phyloP scores from a whole-genome alignment of 2,797 vertebrate species.

The Scarus forsteni region DNA sequence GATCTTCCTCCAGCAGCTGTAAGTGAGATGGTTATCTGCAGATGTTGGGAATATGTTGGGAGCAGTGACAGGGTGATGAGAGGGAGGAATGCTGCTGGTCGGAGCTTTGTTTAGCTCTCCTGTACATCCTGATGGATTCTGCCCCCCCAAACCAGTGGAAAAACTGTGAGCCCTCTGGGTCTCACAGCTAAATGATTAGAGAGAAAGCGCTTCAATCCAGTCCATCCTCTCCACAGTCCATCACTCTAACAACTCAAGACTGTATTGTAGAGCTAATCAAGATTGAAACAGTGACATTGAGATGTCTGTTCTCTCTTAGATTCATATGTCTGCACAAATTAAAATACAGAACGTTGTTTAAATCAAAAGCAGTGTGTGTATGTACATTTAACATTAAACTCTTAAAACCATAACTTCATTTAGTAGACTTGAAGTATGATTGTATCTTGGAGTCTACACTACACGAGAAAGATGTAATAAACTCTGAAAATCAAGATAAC shows the following conservation, averaged over 20 bases:
- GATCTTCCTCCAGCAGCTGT: constrained; percentile 28
- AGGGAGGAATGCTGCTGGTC: constrained; percentile 69
- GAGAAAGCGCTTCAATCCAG: constrained; percentile 25
- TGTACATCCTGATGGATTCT: constrained; percentile 51
- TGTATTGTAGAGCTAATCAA: too few relatives aligned
- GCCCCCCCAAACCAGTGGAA: constrained; percentile 41
- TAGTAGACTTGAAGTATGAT: too few relatives aligned
- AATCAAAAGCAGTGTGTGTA: too few relatives aligned
- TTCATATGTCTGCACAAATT: too few relatives aligned
- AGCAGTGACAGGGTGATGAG: constrained; percentile 72
- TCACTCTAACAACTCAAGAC: background rate
- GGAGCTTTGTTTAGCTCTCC: constrained; percentile 56
- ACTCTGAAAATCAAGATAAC: too few relatives aligned
- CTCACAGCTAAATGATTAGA: constrained; percentile 39
- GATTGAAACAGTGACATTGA: too few relatives aligned
- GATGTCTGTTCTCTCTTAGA: too few relatives aligned
- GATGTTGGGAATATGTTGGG: constrained; percentile 68
- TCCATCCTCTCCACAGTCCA: constrained; percentile 20
- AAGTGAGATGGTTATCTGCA: constrained; percentile 70
- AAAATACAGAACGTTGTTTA: too few relatives aligned
- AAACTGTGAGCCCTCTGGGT: constrained; percentile 34
- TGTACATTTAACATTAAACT: too few relatives aligned
- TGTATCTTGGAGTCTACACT: too few relatives aligned
- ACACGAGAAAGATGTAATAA: too few relatives aligned
- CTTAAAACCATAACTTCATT: too few relatives aligned